phyloP scores from a whole-genome alignment of 2,797 vertebrate genomes.

The Nothura maculosa region DNA sequence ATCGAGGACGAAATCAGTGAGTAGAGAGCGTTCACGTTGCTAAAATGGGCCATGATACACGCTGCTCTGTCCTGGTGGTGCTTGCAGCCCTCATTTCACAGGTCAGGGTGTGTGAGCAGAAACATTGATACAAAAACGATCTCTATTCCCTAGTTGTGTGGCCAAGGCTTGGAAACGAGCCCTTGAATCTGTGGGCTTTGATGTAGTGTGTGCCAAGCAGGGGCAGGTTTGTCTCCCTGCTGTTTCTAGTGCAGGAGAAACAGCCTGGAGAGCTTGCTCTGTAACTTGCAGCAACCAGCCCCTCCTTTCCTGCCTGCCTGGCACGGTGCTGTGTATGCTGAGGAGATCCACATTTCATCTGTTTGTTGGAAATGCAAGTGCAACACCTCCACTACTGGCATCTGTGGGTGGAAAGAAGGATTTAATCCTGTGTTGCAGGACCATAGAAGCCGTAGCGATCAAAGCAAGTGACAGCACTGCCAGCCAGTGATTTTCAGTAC shows the following conservation, averaged over 20 bases:
- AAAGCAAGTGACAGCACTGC: too few relatives aligned
- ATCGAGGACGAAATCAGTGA: conserved; percentile 93
- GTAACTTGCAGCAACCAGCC: not conserved
- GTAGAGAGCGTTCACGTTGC: not conserved
- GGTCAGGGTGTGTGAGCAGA: not conserved
- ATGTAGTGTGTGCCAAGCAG: accelerated
- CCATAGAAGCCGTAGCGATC: too few relatives aligned
- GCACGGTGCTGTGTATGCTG: not conserved
- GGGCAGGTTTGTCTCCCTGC: not conserved
- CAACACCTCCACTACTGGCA: not conserved
- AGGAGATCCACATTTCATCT: accelerated
- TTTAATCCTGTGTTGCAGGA: not conserved
- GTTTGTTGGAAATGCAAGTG: not conserved
- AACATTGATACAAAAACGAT: not conserved
- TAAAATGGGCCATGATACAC: accelerated
- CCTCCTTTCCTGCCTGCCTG: not conserved
- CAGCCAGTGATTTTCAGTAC: not conserved
- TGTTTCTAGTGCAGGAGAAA: not conserved
- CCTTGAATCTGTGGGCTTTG: not conserved
- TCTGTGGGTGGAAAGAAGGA: not conserved
- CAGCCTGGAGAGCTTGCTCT: not conserved
- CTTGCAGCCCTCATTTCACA: not conserved
- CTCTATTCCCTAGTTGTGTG: not conserved
- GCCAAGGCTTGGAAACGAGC: not conserved
- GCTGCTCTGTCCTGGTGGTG: not conserved